Base-by-base conservation (phyloP, 1,140 invertebrate genomes). In the Stegodyphus dumicola region DNA sequence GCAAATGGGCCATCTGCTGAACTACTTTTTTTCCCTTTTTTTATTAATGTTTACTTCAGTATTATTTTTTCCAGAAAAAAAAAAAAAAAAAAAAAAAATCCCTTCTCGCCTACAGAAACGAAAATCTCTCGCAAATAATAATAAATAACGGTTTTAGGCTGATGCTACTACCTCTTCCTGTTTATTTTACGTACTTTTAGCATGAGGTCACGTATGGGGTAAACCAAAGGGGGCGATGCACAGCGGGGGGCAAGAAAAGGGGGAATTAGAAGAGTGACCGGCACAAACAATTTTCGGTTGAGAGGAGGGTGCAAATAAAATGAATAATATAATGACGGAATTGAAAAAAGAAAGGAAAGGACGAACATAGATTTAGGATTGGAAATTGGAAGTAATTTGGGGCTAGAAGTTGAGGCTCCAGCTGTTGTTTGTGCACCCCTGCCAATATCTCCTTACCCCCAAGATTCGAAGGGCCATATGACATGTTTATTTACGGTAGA, bases 131-230 rank as follows among this genome's bases (percentile, higher is more conserved):
- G 70, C 70, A 83, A 83, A 75, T 75, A 83, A 83, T 49, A 77
- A 85, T 85, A 85, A 76, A 85, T 85, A 85, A 85, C 81, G 81
- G 81, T 76, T 85, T 75, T 65, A 52, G 33, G n/a, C 64, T 52
- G 48, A 64, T 66, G 56, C 15, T 73, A n/a, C 56, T 75, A 75
- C 70, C 80, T 83, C 73, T 85, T 85, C 81, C 81, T 85, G 81
- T 85, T 85, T 85, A 85, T 85, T 85, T 85, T 76, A 52, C 81
- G 73, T 69, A 70, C 73, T 85, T 85, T 69, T 76, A 56, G 81
- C 51, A 67, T 76, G 65, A 77, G 73, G 73, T 85, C 81, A 85
- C 74, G 54, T 18, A 64, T 53, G 52, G 81, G 81, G 73, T 60
- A 67, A 49, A 71, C 66, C 77, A 6, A 17, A 74, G 71, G 60